Evolutionary conservation across 2,113 vertebrate species (phyloP), one percentile per base, ranked within the genome.

Genomic region (Cygnus atratus): DNA sequence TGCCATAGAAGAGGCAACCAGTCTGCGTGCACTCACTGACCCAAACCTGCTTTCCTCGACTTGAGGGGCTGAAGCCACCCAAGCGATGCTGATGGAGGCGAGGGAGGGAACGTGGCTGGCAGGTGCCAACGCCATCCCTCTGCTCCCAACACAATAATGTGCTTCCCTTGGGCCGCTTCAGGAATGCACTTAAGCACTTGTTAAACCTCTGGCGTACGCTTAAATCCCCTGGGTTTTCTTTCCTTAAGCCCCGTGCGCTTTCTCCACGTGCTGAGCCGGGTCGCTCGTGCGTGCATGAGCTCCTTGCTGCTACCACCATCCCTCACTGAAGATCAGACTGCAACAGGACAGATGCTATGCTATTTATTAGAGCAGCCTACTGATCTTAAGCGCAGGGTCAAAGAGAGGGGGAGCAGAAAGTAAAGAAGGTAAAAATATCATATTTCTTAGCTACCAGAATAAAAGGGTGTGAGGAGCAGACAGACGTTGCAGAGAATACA

Each of bases 281-380:
- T 20, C 35, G 24, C 19, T 80, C 1, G 0, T 4, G 15, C 21
- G 4, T 4, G 4, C 50, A 15, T 8, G 37, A 37, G 37, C 37
- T 37, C 26, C 37, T 41, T 4, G n/a, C 5, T 48, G 31, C n/a
- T 50, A 14, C 46, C 16, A 17, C 62, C 62, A 41, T 66, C 52
- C 87, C 63, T 79, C 76, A 62, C 37, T 6, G 74, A 83, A 95
- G 80, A 90, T 75, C 91, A 92, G 91, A 78, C 39, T 41, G 17
- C 84, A 95, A 61, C 87, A 2, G 6, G 75, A 54, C 26, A 39
- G 91, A 93, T 57, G 43, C 75, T 93, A 52, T 80, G 86, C 95
- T 95, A 96, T 97, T 97, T 93, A 77, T 97, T 84, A 77, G 61
- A 92, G 73, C 31, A 90, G 68, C 67, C 75, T 95, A 85, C 68